Conservation (phyloP, 2,888 invertebrate genomes). For the Cheilosia pagana region DNA sequence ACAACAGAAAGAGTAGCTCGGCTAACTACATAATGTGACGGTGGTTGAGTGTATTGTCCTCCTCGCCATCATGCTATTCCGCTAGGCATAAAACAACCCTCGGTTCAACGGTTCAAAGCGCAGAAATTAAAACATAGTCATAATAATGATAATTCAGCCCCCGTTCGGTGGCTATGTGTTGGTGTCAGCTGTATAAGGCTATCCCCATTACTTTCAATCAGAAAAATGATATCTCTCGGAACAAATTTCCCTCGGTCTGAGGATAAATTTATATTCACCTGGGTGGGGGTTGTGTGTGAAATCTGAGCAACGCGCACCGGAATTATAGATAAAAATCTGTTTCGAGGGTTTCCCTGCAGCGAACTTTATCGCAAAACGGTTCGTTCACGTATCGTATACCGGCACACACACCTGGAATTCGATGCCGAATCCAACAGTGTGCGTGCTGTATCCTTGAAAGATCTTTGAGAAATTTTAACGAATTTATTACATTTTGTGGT, state of each 20-base stretch:
- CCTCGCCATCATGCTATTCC: background rate
- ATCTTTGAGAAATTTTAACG: slow-evolving; percentile 49
- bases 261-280: slow-evolving; percentile 36
- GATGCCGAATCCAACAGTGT: slow-evolving; percentile 31
- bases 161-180: slow-evolving; percentile 17
- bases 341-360: slow-evolving; percentile 30
- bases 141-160: slow-evolving; percentile 71
- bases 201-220: slow-evolving; percentile 71
- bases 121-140: slow-evolving; percentile 72
- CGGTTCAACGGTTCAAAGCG: slow-evolving; percentile 51
- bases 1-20: slow-evolving; percentile 21
- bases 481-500: slow-evolving; percentile 60
- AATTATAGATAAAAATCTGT: slow-evolving; percentile 64
- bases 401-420: slow-evolving; percentile 18
- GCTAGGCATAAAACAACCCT: slow-evolving; percentile 57
- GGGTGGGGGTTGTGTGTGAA: slow-evolving; percentile 28
- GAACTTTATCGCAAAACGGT: slow-evolving; percentile 27
- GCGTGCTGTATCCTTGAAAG: slow-evolving; percentile 56
- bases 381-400: too few relatives aligned
- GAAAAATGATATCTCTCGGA: slow-evolving; percentile 63
- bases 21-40: slow-evolving; percentile 57
- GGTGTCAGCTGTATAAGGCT: background rate
- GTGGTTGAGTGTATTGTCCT: slow-evolving; percentile 51
- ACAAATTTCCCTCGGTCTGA: slow-evolving; percentile 54
- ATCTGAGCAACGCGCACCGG: slow-evolving; percentile 65